phyloP scores from a whole-genome alignment of 2,113 vertebrate species.

The Psittacula cyanocephala region DNA sequence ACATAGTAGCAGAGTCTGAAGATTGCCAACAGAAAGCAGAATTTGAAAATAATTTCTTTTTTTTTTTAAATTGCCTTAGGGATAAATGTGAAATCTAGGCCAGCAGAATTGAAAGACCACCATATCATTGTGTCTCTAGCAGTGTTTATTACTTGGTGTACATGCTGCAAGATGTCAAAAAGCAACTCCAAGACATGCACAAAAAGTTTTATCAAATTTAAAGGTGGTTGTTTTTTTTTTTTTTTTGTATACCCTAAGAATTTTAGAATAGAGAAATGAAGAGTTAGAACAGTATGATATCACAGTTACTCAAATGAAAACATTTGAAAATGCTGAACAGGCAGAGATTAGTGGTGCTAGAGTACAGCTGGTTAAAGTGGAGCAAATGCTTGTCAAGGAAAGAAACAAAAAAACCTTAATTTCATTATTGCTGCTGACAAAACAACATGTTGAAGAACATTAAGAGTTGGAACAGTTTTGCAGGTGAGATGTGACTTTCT shows the following conservation, averaged over 20 bases:
- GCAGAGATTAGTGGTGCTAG: slow-evolving; percentile 75
- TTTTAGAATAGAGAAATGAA: slow-evolving; percentile 78
- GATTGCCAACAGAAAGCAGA: background rate
- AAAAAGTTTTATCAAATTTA: slow-evolving; percentile 65
- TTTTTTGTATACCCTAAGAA: slow-evolving; percentile 76
- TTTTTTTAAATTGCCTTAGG: background rate
- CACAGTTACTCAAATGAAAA: slow-evolving; percentile 45
- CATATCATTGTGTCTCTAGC: background rate
- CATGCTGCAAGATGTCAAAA: slow-evolving; percentile 54
- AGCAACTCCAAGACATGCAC: slow-evolving; percentile 59
- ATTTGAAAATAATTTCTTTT: background rate
- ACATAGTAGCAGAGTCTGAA: background rate
- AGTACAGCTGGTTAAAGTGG: slow-evolving; percentile 70
- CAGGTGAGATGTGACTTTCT: slow-evolving; percentile 59
- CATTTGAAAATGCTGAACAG: slow-evolving; percentile 66
- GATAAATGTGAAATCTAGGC: background rate
- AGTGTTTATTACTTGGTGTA: background rate
- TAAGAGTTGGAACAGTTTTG: slow-evolving; percentile 69
- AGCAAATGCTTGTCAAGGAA: slow-evolving; percentile 59
- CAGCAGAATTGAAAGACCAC: background rate
- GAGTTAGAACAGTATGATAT: slow-evolving; percentile 77
- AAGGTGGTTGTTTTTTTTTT: background rate
- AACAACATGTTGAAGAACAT: slow-evolving; percentile 53
- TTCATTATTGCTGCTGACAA: slow-evolving; percentile 48
- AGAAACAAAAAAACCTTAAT: slow-evolving; percentile 15